A percentile compares a stretch with the other conserved stretches of the same genome.
Conservation (phyloP, 2,888 invertebrate genomes). For the Lasius platythorax region DNA sequence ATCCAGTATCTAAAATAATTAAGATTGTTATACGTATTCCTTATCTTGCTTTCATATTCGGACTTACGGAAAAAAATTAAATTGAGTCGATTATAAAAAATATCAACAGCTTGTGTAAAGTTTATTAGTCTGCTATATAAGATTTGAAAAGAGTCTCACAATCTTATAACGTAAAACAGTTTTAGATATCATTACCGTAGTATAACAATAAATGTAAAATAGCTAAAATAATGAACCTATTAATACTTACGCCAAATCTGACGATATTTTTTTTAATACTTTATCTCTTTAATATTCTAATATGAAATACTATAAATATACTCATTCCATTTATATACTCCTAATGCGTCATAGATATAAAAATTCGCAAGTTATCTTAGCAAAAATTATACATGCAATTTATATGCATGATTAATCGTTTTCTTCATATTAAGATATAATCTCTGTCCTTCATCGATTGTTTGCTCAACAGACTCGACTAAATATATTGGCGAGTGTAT, state of each 20-base stretch:
- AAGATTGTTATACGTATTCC: background rate
- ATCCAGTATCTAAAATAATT: constrained; percentile 19
- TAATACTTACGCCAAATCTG: background rate
- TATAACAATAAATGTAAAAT: background rate
- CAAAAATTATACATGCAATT: constrained; percentile 26
- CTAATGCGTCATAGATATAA: constrained; percentile 13
- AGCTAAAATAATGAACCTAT: constrained; percentile 10
- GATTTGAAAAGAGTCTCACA: background rate
- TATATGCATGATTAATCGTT: constrained; percentile 29
- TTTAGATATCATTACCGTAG: background rate
- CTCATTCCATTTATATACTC: constrained; percentile 5
- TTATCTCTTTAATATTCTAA: constrained; percentile 15
- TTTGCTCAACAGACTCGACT: constrained; percentile 31
- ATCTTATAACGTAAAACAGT: background rate
- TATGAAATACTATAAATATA: background rate
- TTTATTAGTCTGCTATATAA: background rate
- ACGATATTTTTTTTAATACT: background rate
- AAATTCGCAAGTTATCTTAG: constrained; percentile 28
- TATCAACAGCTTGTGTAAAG: background rate
- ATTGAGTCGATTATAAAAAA: background rate
- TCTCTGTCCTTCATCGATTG: constrained; percentile 40
- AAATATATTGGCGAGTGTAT: constrained; percentile 46
- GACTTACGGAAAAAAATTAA: background rate
- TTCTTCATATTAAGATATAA: constrained; percentile 28
- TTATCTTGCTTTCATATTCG: background rate